Evolutionary conservation across 2,888 invertebrate species (phyloP), one percentile per base, ranked within the genome.

Genomic region (Oscheius onirici): DNA sequence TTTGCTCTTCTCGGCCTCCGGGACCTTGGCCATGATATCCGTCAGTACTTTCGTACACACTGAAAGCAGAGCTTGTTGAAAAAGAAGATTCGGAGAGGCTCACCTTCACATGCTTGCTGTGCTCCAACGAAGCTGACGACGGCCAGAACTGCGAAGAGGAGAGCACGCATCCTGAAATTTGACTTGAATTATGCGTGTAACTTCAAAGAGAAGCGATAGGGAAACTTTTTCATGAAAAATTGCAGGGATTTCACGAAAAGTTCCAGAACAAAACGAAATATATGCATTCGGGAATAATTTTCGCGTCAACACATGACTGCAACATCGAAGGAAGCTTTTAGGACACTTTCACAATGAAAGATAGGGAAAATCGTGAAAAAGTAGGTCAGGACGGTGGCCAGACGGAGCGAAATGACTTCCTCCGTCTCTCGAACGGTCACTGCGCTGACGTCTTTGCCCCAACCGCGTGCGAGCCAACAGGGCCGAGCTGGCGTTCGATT

Each of bases 31-130:
- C 81, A 86, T 79, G 22, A 76, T 82, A 54, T 85, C 84, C 5
- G 73, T 75, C 55, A 87, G 68, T 2, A 87, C 86, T 58, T 86
- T 86, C 17, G 78, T 77, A 70, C 87, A 87, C n/a, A 87, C 87
- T 86, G 75, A 74, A 86, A 77, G 74, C 17, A 20, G 49, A 68
- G 20, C 17, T 49, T 17, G 10, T 17, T 17, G n/a, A n/a, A 28
- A 8, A 10, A n/a, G n/a, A n/a, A n/a, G n/a, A 24, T 54, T 43
- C n/a, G n/a, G 15, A 34, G 17, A 24, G 17, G 44, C 44, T 13
- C 15, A 79, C 79, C 79, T 78, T 78, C 80, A 61, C 80, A 80
- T 28, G 49, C 20, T 40, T 79, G 74, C 61, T 75, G 79, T 41
- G 75, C 79, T 1, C 69, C 49, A 26, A 34, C 71, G 43, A 46